Conservation (phyloP, 1,140 invertebrate genomes). For the Drosophila kepulauana region DNA sequence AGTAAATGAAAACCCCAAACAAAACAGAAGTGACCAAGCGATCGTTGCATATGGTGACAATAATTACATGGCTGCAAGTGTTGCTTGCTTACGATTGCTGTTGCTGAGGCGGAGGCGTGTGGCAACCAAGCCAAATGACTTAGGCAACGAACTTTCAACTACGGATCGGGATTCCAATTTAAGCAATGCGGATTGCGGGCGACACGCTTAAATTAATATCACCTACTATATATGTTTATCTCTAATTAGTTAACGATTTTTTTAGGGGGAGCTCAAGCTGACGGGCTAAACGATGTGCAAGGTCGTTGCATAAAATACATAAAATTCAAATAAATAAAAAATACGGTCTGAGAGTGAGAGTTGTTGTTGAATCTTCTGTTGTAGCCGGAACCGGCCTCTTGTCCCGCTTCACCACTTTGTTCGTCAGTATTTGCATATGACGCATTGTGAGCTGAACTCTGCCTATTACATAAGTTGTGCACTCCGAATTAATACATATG, state of each 20-base stretch:
- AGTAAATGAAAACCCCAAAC: conserved; percentile 32
- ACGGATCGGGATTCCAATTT: conserved; percentile 7
- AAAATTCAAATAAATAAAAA: conserved; percentile 76
- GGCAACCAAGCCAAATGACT: conserved; percentile 70
- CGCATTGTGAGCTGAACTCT: conserved; percentile 32
- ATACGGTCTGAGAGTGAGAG: conserved; percentile 38
- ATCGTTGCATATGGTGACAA: conserved; percentile 39
- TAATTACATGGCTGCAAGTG: conserved; percentile 24
- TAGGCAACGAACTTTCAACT: conserved; percentile 68
- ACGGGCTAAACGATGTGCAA: conserved; percentile 68
- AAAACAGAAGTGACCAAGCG: conserved; percentile 55
- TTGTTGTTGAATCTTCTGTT: conserved; percentile 3
- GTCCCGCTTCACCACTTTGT: neutral
- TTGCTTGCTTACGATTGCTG: no score
- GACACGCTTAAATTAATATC: conserved; percentile 23
- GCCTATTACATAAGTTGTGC: conserved; percentile 34
- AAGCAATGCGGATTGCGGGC: conserved; percentile 16
- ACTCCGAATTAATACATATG: conserved; percentile 44
- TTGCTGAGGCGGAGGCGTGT: conserved; percentile 12
- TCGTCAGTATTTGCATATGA: conserved; percentile 16
- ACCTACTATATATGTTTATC: conserved; percentile 15
- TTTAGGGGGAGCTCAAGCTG: conserved; percentile 11
- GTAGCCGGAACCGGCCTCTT: conserved; percentile 62
- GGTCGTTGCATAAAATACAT: conserved; percentile 82
- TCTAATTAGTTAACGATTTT: conserved; percentile 61